Conservation (phyloP, 2,888 invertebrate species). For the Cephus spinipes region DNA sequence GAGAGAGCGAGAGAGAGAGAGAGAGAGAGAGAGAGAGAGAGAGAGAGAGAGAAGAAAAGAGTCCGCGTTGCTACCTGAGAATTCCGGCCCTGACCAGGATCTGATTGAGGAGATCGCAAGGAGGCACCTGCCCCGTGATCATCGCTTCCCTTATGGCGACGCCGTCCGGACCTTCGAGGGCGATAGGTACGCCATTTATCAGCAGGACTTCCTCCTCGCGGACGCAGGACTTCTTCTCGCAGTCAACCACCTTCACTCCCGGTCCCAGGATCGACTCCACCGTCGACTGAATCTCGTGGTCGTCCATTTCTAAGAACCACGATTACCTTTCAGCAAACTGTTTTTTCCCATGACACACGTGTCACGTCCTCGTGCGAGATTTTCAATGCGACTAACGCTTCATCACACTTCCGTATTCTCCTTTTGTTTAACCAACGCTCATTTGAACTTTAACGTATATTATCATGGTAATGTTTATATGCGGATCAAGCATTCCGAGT, state of each 20-base stretch:
- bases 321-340: constrained; percentile 11
- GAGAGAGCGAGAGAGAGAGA: too few relatives aligned
- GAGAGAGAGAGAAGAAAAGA: not conserved
- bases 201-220: constrained; percentile 78
- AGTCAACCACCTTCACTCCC: constrained; percentile 78
- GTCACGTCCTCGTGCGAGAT: constrained; percentile 42
- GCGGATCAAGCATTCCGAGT: too few relatives aligned
- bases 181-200: constrained; percentile 78
- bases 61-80: constrained; percentile 62
- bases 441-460: too few relatives aligned
- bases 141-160: constrained; percentile 77
- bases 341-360: not conserved
- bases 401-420: too few relatives aligned
- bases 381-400: constrained; percentile 12
- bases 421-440: too few relatives aligned
- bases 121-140: constrained; percentile 77
- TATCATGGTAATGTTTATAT: too few relatives aligned
- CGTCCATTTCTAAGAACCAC: constrained; percentile 70
- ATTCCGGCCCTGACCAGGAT: constrained; percentile 76
- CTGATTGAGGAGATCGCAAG: constrained; percentile 78
- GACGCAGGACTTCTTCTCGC: constrained; percentile 79
- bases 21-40: not conserved
- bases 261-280: constrained; percentile 81
- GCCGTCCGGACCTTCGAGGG: constrained; percentile 76
- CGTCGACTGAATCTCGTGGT: constrained; percentile 79